These are phyloP conservation scores for Onychostoma macrolepis DNA, from an alignment of 2,113 vertebrate species.

Conservation along the genomic window DNA sequence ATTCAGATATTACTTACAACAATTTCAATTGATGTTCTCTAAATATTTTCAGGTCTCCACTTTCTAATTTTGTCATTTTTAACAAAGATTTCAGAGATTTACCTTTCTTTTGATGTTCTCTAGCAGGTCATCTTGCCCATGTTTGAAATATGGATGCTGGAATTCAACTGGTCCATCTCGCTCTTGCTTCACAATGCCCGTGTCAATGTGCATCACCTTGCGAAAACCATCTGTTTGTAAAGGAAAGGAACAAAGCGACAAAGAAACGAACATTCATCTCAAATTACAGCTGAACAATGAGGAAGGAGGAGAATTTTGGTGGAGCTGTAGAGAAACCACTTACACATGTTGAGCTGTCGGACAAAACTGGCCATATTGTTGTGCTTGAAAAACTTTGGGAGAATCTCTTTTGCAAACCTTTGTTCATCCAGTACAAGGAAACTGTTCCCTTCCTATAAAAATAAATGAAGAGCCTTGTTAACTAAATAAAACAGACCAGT, in stretches of 20 bases:
- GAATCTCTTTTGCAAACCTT: conserved; percentile 94
- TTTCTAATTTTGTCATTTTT: neutral
- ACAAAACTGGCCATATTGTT: conserved; percentile 99
- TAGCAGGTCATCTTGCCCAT: conserved; percentile 91
- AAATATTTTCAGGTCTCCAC: neutral
- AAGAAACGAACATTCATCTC: neutral
- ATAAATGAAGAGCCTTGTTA: neutral
- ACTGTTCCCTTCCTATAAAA: conserved; percentile 90
- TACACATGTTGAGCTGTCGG: conserved; percentile 98
- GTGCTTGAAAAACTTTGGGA: conserved; percentile 98
- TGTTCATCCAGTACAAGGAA: conserved; percentile 95
- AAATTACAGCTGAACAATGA: neutral
- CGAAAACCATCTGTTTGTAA: conserved; percentile 88
- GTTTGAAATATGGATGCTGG: conserved; percentile 92
- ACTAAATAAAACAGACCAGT: neutral
- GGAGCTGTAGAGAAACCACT: conserved; percentile 62
- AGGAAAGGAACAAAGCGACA: neutral
- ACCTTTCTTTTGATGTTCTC: conserved; percentile 98
- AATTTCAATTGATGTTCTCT: neutral
- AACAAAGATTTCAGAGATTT: conserved; percentile 13
- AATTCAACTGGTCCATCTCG: conserved; percentile 93
- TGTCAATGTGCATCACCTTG: conserved; percentile 94
- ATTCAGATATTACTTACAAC: neutral
- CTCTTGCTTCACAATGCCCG: conserved; percentile 90
- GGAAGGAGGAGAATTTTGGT: neutral